Conservation (phyloP, 37 sponge, comb jelly and placozoan species). For the Chondrosia reniformis region DNA sequence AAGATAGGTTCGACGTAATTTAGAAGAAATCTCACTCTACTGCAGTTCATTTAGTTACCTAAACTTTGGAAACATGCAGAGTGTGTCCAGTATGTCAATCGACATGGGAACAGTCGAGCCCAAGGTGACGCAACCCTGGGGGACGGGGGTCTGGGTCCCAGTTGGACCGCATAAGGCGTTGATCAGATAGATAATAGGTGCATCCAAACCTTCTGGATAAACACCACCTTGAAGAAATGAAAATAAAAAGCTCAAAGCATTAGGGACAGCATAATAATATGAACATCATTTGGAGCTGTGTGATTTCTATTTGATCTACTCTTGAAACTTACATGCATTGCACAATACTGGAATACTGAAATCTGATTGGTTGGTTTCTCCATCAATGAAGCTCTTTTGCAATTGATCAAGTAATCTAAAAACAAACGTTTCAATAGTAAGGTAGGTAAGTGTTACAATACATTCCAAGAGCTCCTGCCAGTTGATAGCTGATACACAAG, state of each 20-base stretch:
- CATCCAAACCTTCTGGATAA: too few species aligned
- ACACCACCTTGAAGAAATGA: too few species aligned
- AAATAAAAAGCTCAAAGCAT: too few species aligned
- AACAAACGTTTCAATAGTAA: too few species aligned
- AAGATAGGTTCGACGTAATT: too few species aligned
- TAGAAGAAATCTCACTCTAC: too few species aligned
- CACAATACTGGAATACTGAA: constrained; percentile 11
- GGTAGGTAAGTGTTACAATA: background rate
- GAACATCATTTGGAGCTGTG: too few species aligned
- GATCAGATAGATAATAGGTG: background rate
- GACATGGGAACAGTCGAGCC: constrained; percentile 35
- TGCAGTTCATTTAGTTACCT: constrained; percentile 31
- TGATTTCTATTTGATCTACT: too few species aligned
- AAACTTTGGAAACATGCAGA: constrained; percentile 60
- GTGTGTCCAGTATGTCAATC: constrained; percentile 26
- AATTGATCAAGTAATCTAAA: constrained; percentile 4
- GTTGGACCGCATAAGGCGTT: background rate
- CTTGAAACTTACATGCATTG: constrained; percentile 42
- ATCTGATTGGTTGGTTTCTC: background rate
- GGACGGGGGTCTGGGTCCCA: background rate
- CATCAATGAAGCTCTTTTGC: constrained; percentile 6
- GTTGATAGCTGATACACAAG: too few species aligned
- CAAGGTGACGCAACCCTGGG: background rate
- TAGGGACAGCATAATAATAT: too few species aligned
- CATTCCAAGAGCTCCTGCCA: too few species aligned